A percentile compares a stretch with the other conserved stretches of the same genome.
phyloP scores from a whole-genome alignment of 2,797 vertebrate genomes.

The Urosaurus nigricauda region DNA sequence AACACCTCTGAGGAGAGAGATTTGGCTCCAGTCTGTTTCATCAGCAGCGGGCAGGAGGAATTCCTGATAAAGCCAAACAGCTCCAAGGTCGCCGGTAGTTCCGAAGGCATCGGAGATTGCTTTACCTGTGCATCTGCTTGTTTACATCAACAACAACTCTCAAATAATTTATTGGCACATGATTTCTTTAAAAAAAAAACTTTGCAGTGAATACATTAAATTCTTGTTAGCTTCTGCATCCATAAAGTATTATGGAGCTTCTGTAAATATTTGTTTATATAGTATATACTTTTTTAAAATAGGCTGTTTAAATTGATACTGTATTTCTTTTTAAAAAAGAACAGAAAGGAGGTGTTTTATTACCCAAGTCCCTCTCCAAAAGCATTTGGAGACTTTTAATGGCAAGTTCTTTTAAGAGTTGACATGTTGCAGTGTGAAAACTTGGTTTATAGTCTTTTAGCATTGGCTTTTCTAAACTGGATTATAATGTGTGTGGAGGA shows the following conservation, averaged over 20 bases:
- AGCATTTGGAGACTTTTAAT: slow-evolving; percentile 18
- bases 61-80: too few species aligned
- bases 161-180: neutral
- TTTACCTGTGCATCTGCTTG: too few species aligned
- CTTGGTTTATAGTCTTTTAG: slow-evolving; percentile 46
- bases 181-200: neutral
- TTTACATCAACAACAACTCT: neutral
- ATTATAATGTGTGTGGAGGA: slow-evolving; percentile 30
- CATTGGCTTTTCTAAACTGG: slow-evolving; percentile 21
- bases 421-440: neutral
- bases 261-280: neutral
- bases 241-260: neutral
- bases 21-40: too few species aligned
- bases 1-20: too few species aligned
- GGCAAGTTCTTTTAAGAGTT: slow-evolving; percentile 24
- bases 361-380: slow-evolving; percentile 12
- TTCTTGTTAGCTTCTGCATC: neutral
- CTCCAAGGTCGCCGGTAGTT: too few species aligned
- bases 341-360: neutral
- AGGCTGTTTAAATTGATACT: neutral
- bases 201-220: neutral
- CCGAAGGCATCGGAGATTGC: too few species aligned
- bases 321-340: slow-evolving; percentile 1
- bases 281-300: slow-evolving; percentile 2
- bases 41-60: too few species aligned